Conservation (phyloP, 2,888 invertebrate genomes). For the Himalopsyche tibetana region DNA sequence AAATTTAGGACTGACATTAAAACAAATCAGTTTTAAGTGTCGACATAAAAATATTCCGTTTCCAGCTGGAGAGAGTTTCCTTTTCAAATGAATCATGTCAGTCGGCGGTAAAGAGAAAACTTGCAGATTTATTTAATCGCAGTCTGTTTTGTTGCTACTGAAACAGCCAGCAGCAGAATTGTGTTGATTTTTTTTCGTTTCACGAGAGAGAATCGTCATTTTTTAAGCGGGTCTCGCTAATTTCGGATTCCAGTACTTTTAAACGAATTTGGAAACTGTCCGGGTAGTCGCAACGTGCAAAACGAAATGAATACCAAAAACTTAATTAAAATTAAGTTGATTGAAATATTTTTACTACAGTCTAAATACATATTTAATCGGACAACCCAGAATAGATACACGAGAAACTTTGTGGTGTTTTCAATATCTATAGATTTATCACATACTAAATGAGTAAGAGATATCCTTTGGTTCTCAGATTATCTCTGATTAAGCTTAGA, state of each 20-base stretch:
- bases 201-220: constrained; percentile 5
- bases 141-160: constrained; percentile 51
- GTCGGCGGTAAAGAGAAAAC: constrained; percentile 53
- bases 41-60: constrained; percentile 35
- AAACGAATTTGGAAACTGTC: constrained; percentile 27
- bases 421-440: not conserved
- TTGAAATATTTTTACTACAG: constrained; percentile 3
- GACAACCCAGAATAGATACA: not conserved
- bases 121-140: constrained; percentile 58
- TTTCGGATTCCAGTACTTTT: constrained; percentile 24
- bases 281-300: not conserved
- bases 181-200: constrained; percentile 23
- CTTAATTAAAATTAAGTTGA: constrained; percentile 25
- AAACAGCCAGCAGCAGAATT: constrained; percentile 33
- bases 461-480: no score
- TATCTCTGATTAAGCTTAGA: no score
- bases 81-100: constrained; percentile 61
- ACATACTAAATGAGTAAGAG: no score
- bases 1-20: constrained; percentile 25
- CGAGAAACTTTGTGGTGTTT: not conserved
- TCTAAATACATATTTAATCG: not conserved
- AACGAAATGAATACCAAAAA: constrained; percentile 12
- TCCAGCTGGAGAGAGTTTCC: constrained; percentile 55
- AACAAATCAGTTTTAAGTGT: constrained; percentile 44
- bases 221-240: constrained; percentile 10